Conservation (phyloP, 2,888 invertebrate genomes). For the Eutolmus rufibarbis region DNA sequence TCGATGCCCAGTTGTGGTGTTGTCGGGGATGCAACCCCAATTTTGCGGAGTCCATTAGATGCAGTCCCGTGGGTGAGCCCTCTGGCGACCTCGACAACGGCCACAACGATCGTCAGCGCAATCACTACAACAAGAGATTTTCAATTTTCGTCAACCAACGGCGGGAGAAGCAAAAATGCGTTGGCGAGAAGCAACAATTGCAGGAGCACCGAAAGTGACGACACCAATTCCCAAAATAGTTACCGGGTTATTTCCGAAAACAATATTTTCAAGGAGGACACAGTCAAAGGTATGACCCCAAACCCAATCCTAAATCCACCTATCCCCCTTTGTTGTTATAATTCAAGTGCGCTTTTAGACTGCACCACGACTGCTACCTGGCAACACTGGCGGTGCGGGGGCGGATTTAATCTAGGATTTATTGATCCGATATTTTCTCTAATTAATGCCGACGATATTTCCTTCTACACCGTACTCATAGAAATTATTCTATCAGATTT, state of each 20-base stretch:
- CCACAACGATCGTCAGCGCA: background rate
- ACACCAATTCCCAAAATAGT: conserved; percentile 7
- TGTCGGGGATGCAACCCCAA: conserved; percentile 23
- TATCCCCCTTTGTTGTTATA: background rate
- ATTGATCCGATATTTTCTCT: background rate
- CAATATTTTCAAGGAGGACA: conserved; percentile 45
- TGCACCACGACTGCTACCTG: background rate
- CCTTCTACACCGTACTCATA: background rate
- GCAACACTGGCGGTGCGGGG: background rate
- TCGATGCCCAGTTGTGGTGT: conserved; percentile 37
- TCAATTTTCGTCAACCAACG: background rate
- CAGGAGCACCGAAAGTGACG: background rate
- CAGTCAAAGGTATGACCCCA: conserved; percentile 43
- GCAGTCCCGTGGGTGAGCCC: conserved; percentile 42
- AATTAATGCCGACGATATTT: background rate
- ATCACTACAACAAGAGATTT: background rate
- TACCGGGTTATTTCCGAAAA: conserved; percentile 33
- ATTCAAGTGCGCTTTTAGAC: background rate
- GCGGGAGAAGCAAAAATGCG: background rate
- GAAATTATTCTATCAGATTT: background rate
- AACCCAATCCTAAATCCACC: background rate
- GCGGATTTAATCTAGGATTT: background rate
- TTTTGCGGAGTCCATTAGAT: conserved; percentile 43
- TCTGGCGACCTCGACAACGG: conserved; percentile 31
- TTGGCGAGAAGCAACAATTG: background rate